Conservation (phyloP, 2,888 invertebrate species). For the Steinernema hermaphroditum region DNA sequence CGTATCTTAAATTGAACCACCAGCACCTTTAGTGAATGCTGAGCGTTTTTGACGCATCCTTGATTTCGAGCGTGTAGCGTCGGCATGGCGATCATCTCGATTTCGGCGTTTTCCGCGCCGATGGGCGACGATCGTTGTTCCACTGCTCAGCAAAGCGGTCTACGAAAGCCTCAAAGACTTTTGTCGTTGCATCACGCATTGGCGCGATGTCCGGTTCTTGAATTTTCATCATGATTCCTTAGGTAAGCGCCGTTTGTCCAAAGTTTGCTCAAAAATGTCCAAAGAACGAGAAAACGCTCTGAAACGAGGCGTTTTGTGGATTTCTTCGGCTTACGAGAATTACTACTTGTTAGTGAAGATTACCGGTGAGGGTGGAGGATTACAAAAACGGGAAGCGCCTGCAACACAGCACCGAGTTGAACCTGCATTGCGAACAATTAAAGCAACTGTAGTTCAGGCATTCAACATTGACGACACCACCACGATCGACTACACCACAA, state of each 20-base stretch:
- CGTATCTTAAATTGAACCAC: too few species aligned
- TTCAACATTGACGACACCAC: conserved; percentile 57
- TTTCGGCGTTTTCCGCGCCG: conserved; percentile 58
- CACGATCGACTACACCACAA: conserved; percentile 54
- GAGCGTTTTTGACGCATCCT: too few species aligned
- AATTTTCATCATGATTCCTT: conserved; percentile 63
- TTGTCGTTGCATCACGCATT: conserved; percentile 62
- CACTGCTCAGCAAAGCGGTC: conserved; percentile 52
- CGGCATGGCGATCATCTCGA: conserved; percentile 62
- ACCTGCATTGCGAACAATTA: too few species aligned
- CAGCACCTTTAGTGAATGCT: too few species aligned
- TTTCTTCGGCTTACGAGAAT: too few species aligned
- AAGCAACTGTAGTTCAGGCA: too few species aligned
- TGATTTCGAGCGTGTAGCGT: conserved; percentile 59
- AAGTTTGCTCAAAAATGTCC: not conserved
- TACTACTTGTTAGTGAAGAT: not conserved
- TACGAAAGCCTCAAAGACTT: conserved; percentile 63
- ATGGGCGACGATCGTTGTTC: conserved; percentile 59
- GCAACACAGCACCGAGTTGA: too few species aligned
- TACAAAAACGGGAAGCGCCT: too few species aligned
- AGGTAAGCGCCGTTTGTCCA: conserved; percentile 40
- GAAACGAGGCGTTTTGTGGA: too few species aligned
- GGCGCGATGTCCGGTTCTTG: conserved; percentile 60
- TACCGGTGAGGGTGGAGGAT: not conserved
- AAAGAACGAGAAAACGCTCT: not conserved